phyloP scores from a whole-genome alignment of 2,797 vertebrate genomes.

The Lagorchestes hirsutus region DNA sequence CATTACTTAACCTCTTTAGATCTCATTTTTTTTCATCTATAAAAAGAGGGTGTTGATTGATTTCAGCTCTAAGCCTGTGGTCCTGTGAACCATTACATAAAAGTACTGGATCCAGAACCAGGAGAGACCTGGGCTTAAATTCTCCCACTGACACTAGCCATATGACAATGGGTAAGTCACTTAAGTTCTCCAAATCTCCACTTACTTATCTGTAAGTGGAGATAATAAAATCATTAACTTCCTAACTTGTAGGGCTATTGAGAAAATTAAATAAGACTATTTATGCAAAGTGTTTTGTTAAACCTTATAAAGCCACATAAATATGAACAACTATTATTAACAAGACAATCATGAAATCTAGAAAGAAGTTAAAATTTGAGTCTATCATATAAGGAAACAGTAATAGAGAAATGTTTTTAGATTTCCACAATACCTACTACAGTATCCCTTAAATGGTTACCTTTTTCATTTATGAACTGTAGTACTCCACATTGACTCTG shows the following conservation, averaged over 20 bases:
- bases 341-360: conserved; percentile 46
- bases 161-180: not conserved
- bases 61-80: not conserved
- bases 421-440: conserved; percentile 43
- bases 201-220: not conserved
- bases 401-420: conserved; percentile 16
- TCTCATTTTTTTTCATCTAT: not conserved
- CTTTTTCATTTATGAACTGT: not conserved
- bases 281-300: not conserved
- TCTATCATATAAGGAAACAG: conserved; percentile 5
- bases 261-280: not conserved
- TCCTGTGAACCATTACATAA: not conserved
- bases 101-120: not conserved
- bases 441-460: not conserved
- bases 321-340: conserved; percentile 56
- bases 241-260: not conserved
- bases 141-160: not conserved
- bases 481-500: not conserved
- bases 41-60: not conserved
- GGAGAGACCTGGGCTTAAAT: not conserved
- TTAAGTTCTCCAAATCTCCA: not conserved
- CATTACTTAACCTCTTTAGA: not conserved
- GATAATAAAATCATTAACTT: not conserved
- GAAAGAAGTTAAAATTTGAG: conserved; percentile 51
- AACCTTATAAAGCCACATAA: not conserved